These are phyloP conservation scores for Beroe ovata DNA, from an alignment of 37 sponge, comb jelly and placozoan species.

Conservation along the genomic window DNA sequence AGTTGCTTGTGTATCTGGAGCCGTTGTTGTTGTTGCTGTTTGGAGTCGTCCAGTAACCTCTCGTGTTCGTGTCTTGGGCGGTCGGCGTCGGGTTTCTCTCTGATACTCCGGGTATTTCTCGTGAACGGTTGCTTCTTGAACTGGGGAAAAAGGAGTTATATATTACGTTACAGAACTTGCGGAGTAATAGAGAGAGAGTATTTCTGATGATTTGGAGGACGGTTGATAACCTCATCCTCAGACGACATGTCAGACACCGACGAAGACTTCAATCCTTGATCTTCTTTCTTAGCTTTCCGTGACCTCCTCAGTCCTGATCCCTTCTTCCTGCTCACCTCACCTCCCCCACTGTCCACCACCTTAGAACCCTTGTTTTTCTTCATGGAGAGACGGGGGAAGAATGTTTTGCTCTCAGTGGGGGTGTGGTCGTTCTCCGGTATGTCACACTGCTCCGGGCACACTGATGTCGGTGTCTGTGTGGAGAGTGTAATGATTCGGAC, in stretches of 20 bases:
- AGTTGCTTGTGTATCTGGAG: not conserved
- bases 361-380: constrained; percentile 12
- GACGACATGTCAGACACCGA: constrained; percentile 62
- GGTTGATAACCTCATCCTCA: constrained; percentile 38
- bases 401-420: constrained; percentile 57
- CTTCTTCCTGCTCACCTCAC: constrained; percentile 27
- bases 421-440: constrained; percentile 9
- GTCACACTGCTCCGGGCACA: constrained; percentile 55
- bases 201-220: too few species aligned
- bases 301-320: constrained; percentile 58
- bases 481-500: too few species aligned
- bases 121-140: constrained; percentile 33
- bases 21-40: not conserved
- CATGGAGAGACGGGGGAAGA: constrained; percentile 48
- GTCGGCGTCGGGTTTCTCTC: constrained; percentile 11
- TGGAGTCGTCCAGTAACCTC: not conserved
- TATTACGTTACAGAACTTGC: too few species aligned
- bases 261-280: constrained; percentile 15
- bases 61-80: not conserved
- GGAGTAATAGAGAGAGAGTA: too few species aligned
- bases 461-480: not conserved
- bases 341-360: not conserved
- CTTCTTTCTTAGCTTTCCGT: constrained; percentile 36
- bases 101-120: constrained; percentile 23
- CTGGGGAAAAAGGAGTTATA: not conserved